phyloP scores from a whole-genome alignment of 2,113 vertebrate genomes.

The Python bivittatus region DNA sequence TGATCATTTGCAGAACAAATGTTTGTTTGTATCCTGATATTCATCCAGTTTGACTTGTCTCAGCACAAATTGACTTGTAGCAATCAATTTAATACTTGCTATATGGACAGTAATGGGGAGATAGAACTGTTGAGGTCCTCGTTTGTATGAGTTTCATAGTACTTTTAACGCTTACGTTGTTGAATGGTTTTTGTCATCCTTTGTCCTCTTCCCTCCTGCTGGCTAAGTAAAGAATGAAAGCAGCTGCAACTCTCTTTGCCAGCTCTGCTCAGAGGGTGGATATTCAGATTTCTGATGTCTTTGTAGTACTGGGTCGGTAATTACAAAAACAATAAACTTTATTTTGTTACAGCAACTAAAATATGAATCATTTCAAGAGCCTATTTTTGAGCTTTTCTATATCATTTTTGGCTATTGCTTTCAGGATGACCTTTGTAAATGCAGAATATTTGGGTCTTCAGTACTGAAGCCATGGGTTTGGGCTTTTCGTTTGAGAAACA shows the following conservation, averaged over 20 bases:
- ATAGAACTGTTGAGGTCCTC: not conserved
- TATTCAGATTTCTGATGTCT: not conserved
- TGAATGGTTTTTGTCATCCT: not conserved
- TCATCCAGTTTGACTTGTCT: not conserved
- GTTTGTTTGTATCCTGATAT: not conserved
- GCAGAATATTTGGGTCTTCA: fast-evolving
- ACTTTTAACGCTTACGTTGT: not conserved
- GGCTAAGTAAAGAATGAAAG: not conserved
- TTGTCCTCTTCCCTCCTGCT: not conserved
- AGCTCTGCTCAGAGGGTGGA: not conserved
- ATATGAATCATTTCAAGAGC: not conserved
- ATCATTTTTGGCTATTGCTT: not conserved
- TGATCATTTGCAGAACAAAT: not conserved
- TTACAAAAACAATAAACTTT: slow-evolving; percentile 4
- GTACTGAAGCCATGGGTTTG: not conserved
- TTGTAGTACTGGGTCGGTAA: not conserved
- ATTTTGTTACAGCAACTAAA: not conserved
- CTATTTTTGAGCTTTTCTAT: not conserved
- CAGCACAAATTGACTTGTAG: not conserved
- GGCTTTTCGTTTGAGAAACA: not conserved
- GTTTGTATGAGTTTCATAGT: not conserved
- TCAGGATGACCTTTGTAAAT: not conserved
- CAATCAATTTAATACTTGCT: not conserved
- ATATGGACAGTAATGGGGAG: not conserved
- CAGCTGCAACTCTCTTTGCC: not conserved